Base-by-base conservation (phyloP, 2,888 invertebrate species). In the Eilema sororculum region DNA sequence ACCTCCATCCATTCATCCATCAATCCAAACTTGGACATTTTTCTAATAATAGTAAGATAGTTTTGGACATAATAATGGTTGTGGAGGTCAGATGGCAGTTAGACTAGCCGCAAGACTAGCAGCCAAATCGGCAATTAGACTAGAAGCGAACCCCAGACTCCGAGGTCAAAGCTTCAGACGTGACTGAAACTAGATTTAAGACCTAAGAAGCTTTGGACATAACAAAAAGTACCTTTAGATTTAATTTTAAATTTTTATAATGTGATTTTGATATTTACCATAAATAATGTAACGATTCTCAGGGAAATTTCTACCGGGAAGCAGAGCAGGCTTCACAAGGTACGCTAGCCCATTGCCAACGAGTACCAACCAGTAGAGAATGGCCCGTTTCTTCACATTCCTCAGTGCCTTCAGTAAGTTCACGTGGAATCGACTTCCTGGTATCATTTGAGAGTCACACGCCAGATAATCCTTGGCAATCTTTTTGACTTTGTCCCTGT, bases 401-500 rank as follows among this genome's bases (percentile, higher is more conserved):
- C 69, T 75, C 66, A 84, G 66, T 0, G 72, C 67, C 20, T 67
- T 75, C 37, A 81, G 65, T 24, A 86, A 41, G 64, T 81, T 84
- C 0, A 20, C 41, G 9, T 77, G 71, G 67, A 85, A 84, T 0
- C 88, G 79, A 8, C 82, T 83, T 30, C 75, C 76, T 16, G 74
- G 77, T 3, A 69, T 72, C 0, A 80, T 76, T 3, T 69, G 60
- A 0, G 84, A 68, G 46, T 88, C 85, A 63, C 78, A 85, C 16
- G 75, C 72, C 3, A 86, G 63, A 33, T 83, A 87, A 1, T 73
- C 69, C 0, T 79, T 72, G 0, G 85, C 71, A 6, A 88, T 79
- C 20, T 73, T 68, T 63, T 76, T 75, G 0, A 86, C 72, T 68
- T 78, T 76, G 0, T 77, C 74, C 28, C 85, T 86, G 28, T 4